A percentile compares a stretch with the other conserved stretches of the same genome.
Conservation (phyloP, 2,113 vertebrate genomes). For the Cygnus buccinator region DNA sequence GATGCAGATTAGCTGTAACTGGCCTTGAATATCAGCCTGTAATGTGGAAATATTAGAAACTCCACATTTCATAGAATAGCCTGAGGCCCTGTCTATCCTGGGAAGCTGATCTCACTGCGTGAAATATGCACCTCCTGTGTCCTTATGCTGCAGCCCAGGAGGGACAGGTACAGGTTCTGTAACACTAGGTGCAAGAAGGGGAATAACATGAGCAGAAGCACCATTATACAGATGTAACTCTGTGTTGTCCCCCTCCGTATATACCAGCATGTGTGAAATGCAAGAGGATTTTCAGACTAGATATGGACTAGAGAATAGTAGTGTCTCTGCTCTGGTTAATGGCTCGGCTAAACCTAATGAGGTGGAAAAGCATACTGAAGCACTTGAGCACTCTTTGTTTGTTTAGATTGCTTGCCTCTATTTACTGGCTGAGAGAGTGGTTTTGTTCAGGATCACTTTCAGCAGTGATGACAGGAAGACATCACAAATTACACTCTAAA, state of each 20-base stretch:
- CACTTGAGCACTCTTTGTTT: background rate
- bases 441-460: background rate
- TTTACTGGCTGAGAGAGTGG: background rate
- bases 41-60: background rate
- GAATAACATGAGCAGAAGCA: background rate
- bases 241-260: background rate
- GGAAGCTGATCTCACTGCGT: background rate
- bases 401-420: background rate
- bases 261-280: background rate
- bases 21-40: background rate
- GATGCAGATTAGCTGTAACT: background rate
- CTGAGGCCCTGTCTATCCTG: background rate
- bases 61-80: too few relatives aligned
- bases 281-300: background rate
- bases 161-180: fast-evolving
- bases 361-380: background rate
- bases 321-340: background rate
- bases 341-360: background rate
- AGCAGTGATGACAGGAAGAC: background rate
- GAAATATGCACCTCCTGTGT: fast-evolving
- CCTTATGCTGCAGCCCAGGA: fast-evolving
- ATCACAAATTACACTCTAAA: background rate
- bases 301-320: background rate
- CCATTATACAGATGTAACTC: background rate
- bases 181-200: too few relatives aligned